Evolutionary conservation across 2,113 vertebrate genomes (phyloP).

Genomic region (Albula glossodonta): DNA sequence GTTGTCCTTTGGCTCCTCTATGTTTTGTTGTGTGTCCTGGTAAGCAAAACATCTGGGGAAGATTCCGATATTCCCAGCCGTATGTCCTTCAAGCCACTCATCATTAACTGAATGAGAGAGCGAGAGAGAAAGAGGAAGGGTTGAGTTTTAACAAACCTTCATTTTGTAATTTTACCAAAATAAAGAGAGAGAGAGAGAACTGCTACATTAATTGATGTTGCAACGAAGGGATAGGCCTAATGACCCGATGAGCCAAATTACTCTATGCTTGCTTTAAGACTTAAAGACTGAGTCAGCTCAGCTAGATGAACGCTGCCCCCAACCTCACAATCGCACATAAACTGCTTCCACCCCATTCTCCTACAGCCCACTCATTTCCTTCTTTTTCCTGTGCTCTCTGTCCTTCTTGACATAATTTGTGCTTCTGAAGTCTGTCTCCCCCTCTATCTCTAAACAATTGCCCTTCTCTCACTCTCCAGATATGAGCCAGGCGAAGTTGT

Average conservation of each 20-base stretch:
- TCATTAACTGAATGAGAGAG: slow-evolving; percentile 75
- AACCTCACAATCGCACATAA: neutral
- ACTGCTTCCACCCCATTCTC: neutral
- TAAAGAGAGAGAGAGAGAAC: neutral
- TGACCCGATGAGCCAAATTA: neutral
- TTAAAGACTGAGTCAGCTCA: too few relatives aligned
- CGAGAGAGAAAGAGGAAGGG: neutral
- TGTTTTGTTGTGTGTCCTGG: slow-evolving; percentile 39
- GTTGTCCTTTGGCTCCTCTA: neutral
- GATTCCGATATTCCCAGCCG: slow-evolving; percentile 76
- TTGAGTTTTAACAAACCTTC: too few relatives aligned
- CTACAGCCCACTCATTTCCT: neutral
- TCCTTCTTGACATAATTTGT: neutral
- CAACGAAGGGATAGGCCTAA: neutral
- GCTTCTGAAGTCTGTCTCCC: neutral
- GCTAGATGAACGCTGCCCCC: neutral
- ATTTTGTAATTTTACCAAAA: neutral
- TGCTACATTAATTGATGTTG: too few relatives aligned
- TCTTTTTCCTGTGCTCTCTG: neutral
- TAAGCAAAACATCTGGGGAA: slow-evolving; percentile 85
- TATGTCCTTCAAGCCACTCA: slow-evolving; percentile 84
- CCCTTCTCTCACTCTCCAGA: neutral
- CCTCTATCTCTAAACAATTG: neutral
- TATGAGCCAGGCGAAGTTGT: neutral
- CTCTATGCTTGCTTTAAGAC: too few relatives aligned